Conservation (phyloP, 1,140 invertebrate species). For the Zaprionus taronus region DNA sequence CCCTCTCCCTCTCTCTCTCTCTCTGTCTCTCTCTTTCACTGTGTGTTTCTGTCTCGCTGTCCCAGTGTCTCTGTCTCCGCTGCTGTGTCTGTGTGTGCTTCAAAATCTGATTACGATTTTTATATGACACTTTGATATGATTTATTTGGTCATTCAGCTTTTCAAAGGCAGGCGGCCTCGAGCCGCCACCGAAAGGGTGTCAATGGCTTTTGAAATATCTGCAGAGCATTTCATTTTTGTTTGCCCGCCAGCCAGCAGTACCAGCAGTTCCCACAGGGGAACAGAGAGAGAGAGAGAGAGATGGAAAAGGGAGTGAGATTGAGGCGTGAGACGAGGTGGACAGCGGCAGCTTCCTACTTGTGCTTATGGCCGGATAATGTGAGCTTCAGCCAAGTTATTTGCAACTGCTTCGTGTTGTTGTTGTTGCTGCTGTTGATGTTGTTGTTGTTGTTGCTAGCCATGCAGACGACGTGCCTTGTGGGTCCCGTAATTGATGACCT, state of each 20-base stretch:
- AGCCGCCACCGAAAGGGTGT: slow-evolving; percentile 73
- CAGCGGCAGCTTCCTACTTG: slow-evolving; percentile 68
- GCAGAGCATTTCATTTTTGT: slow-evolving; percentile 78
- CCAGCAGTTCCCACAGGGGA: slow-evolving; percentile 7
- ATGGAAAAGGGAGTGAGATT: slow-evolving; percentile 11
- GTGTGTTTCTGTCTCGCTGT: slow-evolving; percentile 24
- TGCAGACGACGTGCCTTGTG: slow-evolving; percentile 60
- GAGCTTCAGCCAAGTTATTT: slow-evolving; percentile 80
- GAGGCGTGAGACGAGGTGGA: slow-evolving; percentile 33
- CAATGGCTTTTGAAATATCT: slow-evolving; percentile 84
- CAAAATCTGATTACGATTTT: slow-evolving; percentile 84
- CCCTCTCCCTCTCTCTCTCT: slow-evolving; percentile 20
- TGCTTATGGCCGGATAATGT: slow-evolving; percentile 79
- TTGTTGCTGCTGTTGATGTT: slow-evolving; percentile 22
- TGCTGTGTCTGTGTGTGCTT: slow-evolving; percentile 46
- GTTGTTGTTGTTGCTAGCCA: slow-evolving; percentile 26
- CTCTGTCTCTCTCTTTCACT: slow-evolving; percentile 26
- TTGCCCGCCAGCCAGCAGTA: slow-evolving; percentile 39
- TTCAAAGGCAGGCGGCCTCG: slow-evolving; percentile 80
- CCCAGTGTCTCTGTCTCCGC: slow-evolving; percentile 18
- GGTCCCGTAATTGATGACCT: slow-evolving; percentile 76
- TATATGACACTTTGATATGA: slow-evolving; percentile 84
- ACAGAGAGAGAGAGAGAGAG: not conserved
- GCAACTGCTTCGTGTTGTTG: slow-evolving; percentile 59
- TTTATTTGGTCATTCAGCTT: slow-evolving; percentile 84